phyloP scores from a whole-genome alignment of 1,140 invertebrate genomes.

The Panonychus citri region DNA sequence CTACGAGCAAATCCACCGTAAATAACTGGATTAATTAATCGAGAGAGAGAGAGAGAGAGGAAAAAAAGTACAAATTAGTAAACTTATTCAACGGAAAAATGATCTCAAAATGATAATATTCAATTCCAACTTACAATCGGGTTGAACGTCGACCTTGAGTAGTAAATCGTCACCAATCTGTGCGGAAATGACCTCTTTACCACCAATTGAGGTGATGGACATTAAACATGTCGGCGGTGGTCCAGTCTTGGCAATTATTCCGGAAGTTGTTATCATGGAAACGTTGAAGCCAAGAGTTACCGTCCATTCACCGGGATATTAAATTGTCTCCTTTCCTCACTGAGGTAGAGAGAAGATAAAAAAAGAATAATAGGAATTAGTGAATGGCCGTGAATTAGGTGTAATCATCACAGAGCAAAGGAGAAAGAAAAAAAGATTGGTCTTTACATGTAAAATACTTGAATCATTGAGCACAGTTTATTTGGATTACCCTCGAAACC shows the following conservation, averaged over 20 bases:
- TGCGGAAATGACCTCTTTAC: slow-evolving; percentile 63
- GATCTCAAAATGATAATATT: background rate
- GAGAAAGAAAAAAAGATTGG: too few relatives aligned
- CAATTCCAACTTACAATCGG: slow-evolving; percentile 33
- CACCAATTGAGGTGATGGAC: slow-evolving; percentile 64
- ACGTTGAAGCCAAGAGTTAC: slow-evolving; percentile 80
- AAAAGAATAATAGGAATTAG: too few relatives aligned
- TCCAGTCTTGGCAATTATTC: slow-evolving; percentile 79
- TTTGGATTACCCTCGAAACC: slow-evolving; percentile 49
- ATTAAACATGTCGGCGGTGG: slow-evolving; percentile 76
- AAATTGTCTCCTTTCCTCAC: too few relatives aligned
- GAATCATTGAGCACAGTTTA: slow-evolving; percentile 34
- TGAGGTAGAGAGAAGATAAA: too few relatives aligned
- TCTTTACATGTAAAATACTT: slow-evolving; percentile 25
- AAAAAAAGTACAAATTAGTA: background rate
- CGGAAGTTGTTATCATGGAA: slow-evolving; percentile 72
- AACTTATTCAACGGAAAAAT: too few relatives aligned
- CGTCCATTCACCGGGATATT: slow-evolving; percentile 77
- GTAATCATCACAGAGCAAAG: too few relatives aligned
- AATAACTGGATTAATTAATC: too few relatives aligned
- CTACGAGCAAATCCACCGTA: slow-evolving; percentile 79
- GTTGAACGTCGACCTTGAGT: slow-evolving; percentile 75
- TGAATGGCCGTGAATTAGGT: too few relatives aligned
- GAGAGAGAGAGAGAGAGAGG: background rate
- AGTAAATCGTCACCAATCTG: slow-evolving; percentile 77